These are phyloP conservation scores for Drosophila grimshawi DNA, from an alignment of 1,140 invertebrate genomes.

Conservation along the genomic window DNA sequence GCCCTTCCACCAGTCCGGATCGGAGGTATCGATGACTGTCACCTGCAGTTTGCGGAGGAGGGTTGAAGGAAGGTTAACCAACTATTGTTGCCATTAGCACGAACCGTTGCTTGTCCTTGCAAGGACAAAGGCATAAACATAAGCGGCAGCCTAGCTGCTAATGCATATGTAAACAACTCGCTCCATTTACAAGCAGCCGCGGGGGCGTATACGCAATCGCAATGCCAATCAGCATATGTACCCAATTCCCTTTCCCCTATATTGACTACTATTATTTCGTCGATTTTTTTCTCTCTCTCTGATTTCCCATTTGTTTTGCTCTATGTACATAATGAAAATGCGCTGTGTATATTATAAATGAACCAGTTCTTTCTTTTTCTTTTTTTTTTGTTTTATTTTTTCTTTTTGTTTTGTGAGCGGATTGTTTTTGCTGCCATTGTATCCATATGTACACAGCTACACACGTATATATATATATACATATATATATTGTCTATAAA, in stretches of 20 bases:
- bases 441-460: slow-evolving; percentile 5
- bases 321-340: slow-evolving; percentile 53
- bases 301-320: slow-evolving; percentile 14
- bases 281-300: neutral
- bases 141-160: slow-evolving; percentile 23
- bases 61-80: neutral
- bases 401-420: neutral
- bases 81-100: neutral
- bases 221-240: slow-evolving; percentile 56
- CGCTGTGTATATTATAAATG: slow-evolving; percentile 66
- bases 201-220: slow-evolving; percentile 37
- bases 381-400: slow-evolving; percentile 37
- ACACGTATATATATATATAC: slow-evolving; percentile 16
- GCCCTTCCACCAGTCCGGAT: slow-evolving; percentile 98
- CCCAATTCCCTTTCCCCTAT: slow-evolving; percentile 36
- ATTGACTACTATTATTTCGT: slow-evolving; percentile 57
- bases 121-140: slow-evolving; percentile 22
- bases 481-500: slow-evolving; percentile 2
- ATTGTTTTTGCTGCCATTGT: slow-evolving; percentile 13
- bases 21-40: slow-evolving; percentile 96
- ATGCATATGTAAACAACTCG: slow-evolving; percentile 47
- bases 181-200: slow-evolving; percentile 31
- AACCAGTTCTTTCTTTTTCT: slow-evolving; percentile 50
- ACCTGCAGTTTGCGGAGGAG: slow-evolving; percentile 84
- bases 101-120: slow-evolving; percentile 6